Conservation (phyloP, 2,797 vertebrate genomes). For the Gadopsis marmoratus region DNA sequence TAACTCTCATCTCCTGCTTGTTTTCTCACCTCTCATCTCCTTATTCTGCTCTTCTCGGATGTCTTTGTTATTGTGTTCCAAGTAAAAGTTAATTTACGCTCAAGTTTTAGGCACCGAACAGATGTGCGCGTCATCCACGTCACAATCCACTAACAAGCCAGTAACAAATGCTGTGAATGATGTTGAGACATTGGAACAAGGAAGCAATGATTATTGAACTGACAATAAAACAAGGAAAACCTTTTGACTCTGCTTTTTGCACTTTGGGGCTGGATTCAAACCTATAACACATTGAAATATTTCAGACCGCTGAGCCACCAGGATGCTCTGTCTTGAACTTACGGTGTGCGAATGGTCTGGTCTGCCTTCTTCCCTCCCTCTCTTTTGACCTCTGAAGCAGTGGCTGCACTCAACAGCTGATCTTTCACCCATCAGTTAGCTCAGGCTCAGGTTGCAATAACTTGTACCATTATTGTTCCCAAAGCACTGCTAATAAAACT, state of each 20-base stretch:
- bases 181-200: neutral
- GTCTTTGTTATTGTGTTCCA: constrained; percentile 11
- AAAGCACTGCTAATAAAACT: neutral
- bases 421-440: neutral
- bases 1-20: constrained; percentile 48
- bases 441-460: neutral
- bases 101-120: neutral
- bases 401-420: neutral
- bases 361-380: neutral
- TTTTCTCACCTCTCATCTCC: constrained; percentile 36
- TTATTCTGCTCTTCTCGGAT: constrained; percentile 3
- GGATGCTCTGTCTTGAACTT: neutral
- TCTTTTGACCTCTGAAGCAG: neutral
- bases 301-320: neutral
- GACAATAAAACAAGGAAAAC: neutral
- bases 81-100: constrained; percentile 27
- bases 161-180: neutral
- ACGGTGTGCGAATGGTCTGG: neutral
- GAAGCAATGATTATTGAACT: neutral
- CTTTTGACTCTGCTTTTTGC: neutral
- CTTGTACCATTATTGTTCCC: neutral
- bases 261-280: neutral
- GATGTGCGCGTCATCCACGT: neutral
- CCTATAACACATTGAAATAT: neutral
- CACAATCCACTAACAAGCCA: neutral